Evolutionary conservation across 2,113 vertebrate species (phyloP).

Genomic region (Eolophus roseicapilla): DNA sequence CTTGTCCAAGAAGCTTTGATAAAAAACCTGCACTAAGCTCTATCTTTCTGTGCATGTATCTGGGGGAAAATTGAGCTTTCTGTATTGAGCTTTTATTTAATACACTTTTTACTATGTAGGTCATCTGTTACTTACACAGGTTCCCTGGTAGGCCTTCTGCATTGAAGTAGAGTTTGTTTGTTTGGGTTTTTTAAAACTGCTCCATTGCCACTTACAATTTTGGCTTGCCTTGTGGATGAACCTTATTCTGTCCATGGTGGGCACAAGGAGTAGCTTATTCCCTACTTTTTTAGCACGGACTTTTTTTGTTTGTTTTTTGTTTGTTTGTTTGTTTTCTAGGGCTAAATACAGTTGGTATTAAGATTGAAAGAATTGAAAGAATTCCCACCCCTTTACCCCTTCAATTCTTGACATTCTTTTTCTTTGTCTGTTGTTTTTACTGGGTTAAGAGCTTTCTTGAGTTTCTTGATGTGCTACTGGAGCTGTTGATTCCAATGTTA

Average conservation of each 20-base stretch:
- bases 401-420: neutral
- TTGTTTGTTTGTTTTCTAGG: neutral
- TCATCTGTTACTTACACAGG: neutral
- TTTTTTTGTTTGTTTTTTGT: neutral
- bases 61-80: neutral
- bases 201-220: neutral
- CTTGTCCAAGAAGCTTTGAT: neutral
- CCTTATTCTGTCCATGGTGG: neutral
- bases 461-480: neutral
- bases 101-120: neutral
- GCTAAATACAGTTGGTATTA: neutral
- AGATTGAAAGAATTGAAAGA: neutral
- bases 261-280: neutral
- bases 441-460: neutral
- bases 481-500: neutral
- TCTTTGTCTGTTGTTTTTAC: neutral
- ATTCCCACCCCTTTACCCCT: rapidly evolving
- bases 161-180: neutral
- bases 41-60: neutral
- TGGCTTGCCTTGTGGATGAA: neutral
- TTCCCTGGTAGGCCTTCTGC: neutral
- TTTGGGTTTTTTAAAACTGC: neutral
- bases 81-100: neutral
- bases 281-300: neutral
- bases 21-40: neutral